Conservation (phyloP, 2,888 invertebrate species). For the Calameuta idolon region DNA sequence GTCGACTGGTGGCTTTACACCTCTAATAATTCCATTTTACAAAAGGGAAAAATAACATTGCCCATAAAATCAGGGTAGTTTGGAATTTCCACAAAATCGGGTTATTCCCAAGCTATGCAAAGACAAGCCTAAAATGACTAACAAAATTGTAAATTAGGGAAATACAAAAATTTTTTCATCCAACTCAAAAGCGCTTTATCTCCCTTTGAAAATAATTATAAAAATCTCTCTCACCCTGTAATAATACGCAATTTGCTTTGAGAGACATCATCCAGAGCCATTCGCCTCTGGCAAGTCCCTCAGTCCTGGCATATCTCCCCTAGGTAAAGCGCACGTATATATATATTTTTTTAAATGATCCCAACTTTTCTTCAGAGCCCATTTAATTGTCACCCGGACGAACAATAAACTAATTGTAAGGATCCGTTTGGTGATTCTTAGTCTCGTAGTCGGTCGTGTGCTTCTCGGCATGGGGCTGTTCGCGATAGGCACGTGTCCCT, state of each 20-base stretch:
- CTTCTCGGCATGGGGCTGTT: slow-evolving; percentile 54
- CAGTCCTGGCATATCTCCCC: background rate
- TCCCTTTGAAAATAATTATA: background rate
- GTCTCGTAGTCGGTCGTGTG: slow-evolving; percentile 46
- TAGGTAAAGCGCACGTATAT: too few relatives aligned
- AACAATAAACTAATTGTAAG: slow-evolving; percentile 56
- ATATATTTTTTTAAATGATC: background rate
- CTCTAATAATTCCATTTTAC: background rate
- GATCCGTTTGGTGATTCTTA: slow-evolving; percentile 6
- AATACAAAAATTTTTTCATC: background rate
- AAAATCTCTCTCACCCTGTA: background rate
- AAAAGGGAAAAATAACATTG: background rate
- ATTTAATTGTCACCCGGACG: slow-evolving; percentile 39
- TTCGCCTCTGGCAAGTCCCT: background rate
- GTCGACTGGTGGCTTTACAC: slow-evolving; percentile 27
- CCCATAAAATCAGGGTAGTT: background rate
- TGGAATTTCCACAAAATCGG: background rate
- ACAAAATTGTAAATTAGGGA: background rate
- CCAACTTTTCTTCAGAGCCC: background rate
- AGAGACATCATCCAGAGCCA: background rate
- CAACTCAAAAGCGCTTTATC: background rate
- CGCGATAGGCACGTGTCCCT: slow-evolving; percentile 56
- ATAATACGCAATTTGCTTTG: background rate
- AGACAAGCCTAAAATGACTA: background rate
- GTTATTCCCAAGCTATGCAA: background rate